Base-by-base conservation (phyloP, 2,797 vertebrate genomes). In the Mormyrops attenuatus region DNA sequence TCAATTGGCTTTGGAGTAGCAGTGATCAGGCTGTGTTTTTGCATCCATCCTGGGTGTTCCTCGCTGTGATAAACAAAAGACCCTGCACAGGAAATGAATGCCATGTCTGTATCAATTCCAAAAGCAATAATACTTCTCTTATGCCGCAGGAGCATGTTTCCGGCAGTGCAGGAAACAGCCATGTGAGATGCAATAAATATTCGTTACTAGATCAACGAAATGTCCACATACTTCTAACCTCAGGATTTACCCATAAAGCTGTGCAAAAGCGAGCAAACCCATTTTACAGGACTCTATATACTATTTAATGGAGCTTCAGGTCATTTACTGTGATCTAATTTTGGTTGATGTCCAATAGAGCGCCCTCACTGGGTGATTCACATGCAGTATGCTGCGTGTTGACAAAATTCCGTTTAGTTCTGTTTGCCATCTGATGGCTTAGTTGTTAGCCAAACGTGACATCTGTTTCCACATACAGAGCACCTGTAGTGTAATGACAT, bases 381-480 rank as follows among this genome's bases (percentile, higher is more conserved):
- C 85, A 20, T 20, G 30, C 17, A 84, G 50, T 73, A 88, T 88
- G 57, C 50, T 89, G 50, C 22, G 8, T 41, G 84, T 69, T 87
- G 84, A 89, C 89, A 49, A 38, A 66, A 87, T 69, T 53, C 47
- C 15, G 20, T 89, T 53, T 85, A 73, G 44, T 66, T 50, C 41
- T 55, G 26, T 89, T 66, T 89, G 57, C 30, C 30, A 34, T 89
- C 55, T 66, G 82, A 85, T 86, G 82, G 88, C 49, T 89, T 73
- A 66, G 44, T 22, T 52, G 80, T 66, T 30, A 53, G 84, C 84
- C 89, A 87, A 87, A 52, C 47, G 50, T 66, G 49, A 49, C 85
- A 73, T 73, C 89, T 89, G 84, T 69, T 89, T 87, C 47, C 89
- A 87, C 26, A 85, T 77, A 89, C 20, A 85, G 77, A 85, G 52